phyloP scores from a whole-genome alignment of 1,140 invertebrate species.

The Chymomyza costata region DNA sequence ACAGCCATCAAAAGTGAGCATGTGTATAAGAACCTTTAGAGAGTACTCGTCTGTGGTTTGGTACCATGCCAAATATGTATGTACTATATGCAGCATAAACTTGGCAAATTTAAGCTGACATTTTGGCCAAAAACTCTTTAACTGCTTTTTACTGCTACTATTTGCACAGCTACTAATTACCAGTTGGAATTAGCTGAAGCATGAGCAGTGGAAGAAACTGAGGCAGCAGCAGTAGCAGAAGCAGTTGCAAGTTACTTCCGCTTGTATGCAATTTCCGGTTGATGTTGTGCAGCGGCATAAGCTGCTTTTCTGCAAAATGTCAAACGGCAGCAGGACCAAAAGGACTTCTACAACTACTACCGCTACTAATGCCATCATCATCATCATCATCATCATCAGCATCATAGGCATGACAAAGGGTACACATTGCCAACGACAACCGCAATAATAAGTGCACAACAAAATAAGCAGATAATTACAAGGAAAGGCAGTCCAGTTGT shows the following conservation, averaged over 20 bases:
- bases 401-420: slow-evolving; percentile 15
- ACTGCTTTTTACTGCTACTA: too few species aligned
- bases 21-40: too few species aligned
- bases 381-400: slow-evolving; percentile 9
- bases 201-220: not conserved
- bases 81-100: too few species aligned
- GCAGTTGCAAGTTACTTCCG: slow-evolving; percentile 57
- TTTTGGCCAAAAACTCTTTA: too few species aligned
- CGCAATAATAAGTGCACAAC: slow-evolving; percentile 15
- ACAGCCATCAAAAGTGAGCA: slow-evolving; percentile 31
- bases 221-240: slow-evolving; percentile 2
- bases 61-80: too few species aligned
- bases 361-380: too few species aligned
- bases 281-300: slow-evolving; percentile 45
- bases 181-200: slow-evolving; percentile 43
- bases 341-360: not conserved
- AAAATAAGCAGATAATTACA: slow-evolving; percentile 71
- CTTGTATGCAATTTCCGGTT: slow-evolving; percentile 61
- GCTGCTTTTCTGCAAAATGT: slow-evolving; percentile 59
- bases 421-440: slow-evolving; percentile 19
- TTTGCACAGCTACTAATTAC: slow-evolving; percentile 63
- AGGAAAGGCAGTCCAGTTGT: slow-evolving; percentile 24
- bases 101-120: too few species aligned
- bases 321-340: slow-evolving; percentile 34
- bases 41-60: too few species aligned